phyloP scores from a whole-genome alignment of 2,113 vertebrate species.

The Neotragus moschatus region DNA sequence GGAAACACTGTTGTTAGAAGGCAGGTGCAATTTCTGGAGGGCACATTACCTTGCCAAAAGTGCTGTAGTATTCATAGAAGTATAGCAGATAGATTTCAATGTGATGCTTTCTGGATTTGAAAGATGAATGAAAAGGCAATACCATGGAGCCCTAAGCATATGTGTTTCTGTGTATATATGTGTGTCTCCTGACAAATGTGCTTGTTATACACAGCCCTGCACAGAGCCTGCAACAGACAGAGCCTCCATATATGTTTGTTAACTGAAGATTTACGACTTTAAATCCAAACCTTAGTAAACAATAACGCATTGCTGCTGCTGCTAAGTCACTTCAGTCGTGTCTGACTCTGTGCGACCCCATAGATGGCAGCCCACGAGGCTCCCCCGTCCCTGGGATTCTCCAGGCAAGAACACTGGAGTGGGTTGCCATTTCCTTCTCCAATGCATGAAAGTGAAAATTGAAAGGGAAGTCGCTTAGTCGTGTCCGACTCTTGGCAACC shows the following conservation, averaged over 20 bases:
- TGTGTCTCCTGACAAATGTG: background rate
- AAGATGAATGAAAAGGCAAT: background rate
- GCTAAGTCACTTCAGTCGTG: too few species aligned
- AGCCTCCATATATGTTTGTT: background rate
- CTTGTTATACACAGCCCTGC: background rate
- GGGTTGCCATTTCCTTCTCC: too few species aligned
- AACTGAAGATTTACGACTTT: background rate
- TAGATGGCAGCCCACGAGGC: too few species aligned
- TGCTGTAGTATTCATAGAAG: background rate
- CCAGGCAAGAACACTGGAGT: too few species aligned
- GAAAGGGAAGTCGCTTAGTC: too few species aligned
- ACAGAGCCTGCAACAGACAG: rapidly evolving
- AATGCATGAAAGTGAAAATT: too few species aligned
- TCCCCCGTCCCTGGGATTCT: too few species aligned
- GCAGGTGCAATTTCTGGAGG: constrained; percentile 12
- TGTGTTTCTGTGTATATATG: background rate
- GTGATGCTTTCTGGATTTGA: background rate
- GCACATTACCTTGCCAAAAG: background rate
- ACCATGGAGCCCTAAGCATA: background rate
- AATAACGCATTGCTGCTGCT: background rate
- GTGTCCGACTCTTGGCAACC: too few species aligned
- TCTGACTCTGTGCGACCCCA: too few species aligned
- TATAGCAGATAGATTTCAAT: background rate
- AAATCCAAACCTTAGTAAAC: background rate
- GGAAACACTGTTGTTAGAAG: background rate